phyloP scores from a whole-genome alignment of 2,113 vertebrate genomes.

The Leucoraja erinaceus region DNA sequence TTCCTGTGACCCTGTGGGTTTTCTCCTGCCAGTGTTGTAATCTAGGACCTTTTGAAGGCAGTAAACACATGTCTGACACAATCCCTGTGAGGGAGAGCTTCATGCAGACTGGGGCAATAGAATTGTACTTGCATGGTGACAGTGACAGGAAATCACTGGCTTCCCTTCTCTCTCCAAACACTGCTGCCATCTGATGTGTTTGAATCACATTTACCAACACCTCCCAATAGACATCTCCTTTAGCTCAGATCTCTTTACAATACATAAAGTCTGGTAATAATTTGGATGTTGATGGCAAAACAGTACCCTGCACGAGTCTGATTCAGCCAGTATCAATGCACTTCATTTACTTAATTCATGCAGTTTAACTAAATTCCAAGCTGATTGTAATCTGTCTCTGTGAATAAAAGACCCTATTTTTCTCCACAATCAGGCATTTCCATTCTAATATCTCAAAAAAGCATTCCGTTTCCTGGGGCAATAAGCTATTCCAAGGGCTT shows the following conservation, averaged over 20 bases:
- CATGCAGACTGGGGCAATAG: background rate
- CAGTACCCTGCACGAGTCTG: background rate
- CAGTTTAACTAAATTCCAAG: constrained; percentile 2
- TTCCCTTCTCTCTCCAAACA: no score
- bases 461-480: background rate
- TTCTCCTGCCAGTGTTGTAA: no score
- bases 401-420: background rate
- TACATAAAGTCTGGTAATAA: background rate
- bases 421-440: background rate
- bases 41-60: no score
- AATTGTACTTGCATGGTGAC: no score
- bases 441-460: background rate
- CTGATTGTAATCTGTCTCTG: background rate
- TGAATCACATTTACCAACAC: no score
- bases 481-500: background rate
- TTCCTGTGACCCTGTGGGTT: no score
- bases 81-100: background rate
- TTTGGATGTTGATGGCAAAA: background rate
- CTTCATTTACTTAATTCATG: background rate
- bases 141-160: no score
- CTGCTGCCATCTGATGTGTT: no score
- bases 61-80: no score
- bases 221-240: no score
- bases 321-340: background rate
- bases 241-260: no score